Evolutionary conservation across 1,140 invertebrate genomes (phyloP).

Genomic region (Belonocnema kinseyi): DNA sequence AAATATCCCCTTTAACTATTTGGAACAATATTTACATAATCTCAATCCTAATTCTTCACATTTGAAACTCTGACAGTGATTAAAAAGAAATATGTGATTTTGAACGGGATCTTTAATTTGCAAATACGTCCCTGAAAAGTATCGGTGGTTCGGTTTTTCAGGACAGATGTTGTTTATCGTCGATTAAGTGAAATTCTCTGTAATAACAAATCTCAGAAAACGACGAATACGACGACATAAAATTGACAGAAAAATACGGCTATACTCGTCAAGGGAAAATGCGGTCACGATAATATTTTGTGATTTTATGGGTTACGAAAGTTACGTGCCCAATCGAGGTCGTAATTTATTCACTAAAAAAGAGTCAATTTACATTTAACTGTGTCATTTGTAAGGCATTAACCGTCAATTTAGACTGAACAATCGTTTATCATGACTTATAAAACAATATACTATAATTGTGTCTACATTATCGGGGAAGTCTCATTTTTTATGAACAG

Average conservation of each 20-base stretch:
- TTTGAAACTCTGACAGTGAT: too few relatives aligned
- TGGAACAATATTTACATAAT: background rate
- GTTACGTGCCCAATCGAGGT: constrained; percentile 9
- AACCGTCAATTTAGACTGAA: too few relatives aligned
- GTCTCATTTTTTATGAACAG: background rate
- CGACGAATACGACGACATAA: constrained; percentile 12
- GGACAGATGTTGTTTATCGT: background rate
- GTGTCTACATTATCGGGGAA: background rate
- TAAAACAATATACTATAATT: background rate
- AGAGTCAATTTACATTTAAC: background rate
- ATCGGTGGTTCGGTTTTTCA: background rate
- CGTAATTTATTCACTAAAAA: constrained; percentile 8
- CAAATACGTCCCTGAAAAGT: background rate
- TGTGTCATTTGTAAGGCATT: background rate
- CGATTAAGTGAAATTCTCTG: background rate
- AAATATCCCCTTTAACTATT: background rate
- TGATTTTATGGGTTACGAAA: constrained; percentile 28
- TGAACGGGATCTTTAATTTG: too few relatives aligned
- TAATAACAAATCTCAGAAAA: background rate
- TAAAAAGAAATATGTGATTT: too few relatives aligned
- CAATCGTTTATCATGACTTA: too few relatives aligned
- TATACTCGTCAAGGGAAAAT: background rate
- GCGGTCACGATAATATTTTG: constrained; percentile 24
- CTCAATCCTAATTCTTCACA: too few relatives aligned
- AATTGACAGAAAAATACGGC: constrained; percentile 6